These are phyloP conservation scores for Neotragus pygmaeus DNA, from an alignment of 2,113 vertebrate species.

Conservation along the genomic window DNA sequence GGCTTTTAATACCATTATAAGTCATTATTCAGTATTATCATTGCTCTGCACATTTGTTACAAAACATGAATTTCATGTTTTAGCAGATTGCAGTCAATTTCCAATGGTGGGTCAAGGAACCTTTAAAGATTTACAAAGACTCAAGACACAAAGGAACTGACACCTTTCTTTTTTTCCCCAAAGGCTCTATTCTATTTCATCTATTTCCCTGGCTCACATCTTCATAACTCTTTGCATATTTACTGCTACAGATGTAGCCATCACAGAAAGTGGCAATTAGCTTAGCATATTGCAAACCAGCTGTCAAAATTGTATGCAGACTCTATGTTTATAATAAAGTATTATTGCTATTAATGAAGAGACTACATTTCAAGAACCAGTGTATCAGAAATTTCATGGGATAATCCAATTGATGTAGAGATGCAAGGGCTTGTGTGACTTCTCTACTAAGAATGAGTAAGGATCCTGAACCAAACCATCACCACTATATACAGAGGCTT, in stretches of 20 bases:
- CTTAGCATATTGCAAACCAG: background rate
- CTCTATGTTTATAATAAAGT: background rate
- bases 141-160: background rate
- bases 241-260: background rate
- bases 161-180: background rate
- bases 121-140: conserved; percentile 26
- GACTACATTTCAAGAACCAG: background rate
- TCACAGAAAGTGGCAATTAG: background rate
- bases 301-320: background rate
- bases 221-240: background rate
- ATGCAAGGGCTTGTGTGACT: background rate
- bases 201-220: background rate
- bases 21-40: conserved; percentile 22
- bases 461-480: background rate
- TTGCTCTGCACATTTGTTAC: conserved; percentile 18
- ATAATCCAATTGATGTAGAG: background rate
- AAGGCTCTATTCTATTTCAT: background rate
- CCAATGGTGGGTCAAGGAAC: background rate
- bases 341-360: background rate
- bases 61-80: background rate
- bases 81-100: conserved; percentile 28
- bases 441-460: background rate
- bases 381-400: background rate
- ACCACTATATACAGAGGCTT: background rate
- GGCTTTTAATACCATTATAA: conserved; percentile 40